phyloP scores from a whole-genome alignment of 2,797 vertebrate genomes.

The Babyrousa celebensis region DNA sequence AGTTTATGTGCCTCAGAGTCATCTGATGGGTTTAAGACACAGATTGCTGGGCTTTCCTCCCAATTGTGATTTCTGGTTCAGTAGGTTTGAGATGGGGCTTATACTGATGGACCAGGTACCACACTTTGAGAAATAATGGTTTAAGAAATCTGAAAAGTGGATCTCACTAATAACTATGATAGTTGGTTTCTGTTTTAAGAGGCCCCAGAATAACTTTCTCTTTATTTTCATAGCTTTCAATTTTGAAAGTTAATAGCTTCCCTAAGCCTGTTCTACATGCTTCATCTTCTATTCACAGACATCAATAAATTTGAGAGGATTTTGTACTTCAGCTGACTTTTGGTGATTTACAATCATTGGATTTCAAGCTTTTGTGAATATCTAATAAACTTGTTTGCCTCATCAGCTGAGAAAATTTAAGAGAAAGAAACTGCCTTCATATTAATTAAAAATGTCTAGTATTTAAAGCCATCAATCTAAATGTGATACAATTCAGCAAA shows the following conservation, averaged over 20 bases:
- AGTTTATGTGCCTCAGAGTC: neutral
- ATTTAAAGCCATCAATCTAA: slow-evolving; percentile 58
- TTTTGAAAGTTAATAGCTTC: slow-evolving; percentile 62
- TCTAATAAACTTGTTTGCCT: slow-evolving; percentile 61
- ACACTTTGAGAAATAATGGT: neutral
- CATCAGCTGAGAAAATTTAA: slow-evolving; percentile 58
- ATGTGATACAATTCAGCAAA: slow-evolving; percentile 44
- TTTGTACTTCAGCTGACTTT: slow-evolving; percentile 58
- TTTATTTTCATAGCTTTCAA: neutral
- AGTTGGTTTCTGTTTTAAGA: slow-evolving; percentile 25
- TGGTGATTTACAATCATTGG: neutral
- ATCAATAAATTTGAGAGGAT: slow-evolving; percentile 39
- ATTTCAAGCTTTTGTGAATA: slow-evolving; percentile 51
- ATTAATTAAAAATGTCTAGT: slow-evolving; percentile 60
- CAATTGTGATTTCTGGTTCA: neutral
- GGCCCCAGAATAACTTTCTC: neutral
- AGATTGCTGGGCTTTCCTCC: neutral
- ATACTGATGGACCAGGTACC: neutral
- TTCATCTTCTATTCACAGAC: neutral
- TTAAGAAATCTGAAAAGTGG: neutral
- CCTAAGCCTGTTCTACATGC: neutral
- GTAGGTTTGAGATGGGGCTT: neutral
- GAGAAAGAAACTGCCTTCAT: neutral
- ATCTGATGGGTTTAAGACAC: neutral
- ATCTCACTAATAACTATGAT: neutral